These are phyloP conservation scores for Panopea generosa DNA, from an alignment of 2,888 invertebrate species.

Conservation along the genomic window DNA sequence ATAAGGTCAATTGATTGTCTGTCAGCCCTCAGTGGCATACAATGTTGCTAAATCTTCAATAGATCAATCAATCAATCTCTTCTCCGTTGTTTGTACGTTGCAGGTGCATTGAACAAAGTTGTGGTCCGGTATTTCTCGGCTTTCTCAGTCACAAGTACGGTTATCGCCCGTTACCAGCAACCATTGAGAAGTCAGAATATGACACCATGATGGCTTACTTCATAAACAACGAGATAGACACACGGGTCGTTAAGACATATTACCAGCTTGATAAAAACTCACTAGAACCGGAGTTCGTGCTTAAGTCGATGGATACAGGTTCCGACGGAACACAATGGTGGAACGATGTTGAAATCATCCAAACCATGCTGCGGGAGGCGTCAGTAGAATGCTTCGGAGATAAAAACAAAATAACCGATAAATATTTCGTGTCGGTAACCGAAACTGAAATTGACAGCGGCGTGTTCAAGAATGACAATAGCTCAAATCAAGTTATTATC, in stretches of 20 bases:
- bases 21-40: no score
- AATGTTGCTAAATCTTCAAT: no score
- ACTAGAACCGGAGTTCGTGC: constrained; percentile 71
- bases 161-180: constrained; percentile 74
- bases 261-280: constrained; percentile 76
- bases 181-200: constrained; percentile 69
- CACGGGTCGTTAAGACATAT: constrained; percentile 69
- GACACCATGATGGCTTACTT: constrained; percentile 68
- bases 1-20: no score
- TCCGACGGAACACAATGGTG: constrained; percentile 25
- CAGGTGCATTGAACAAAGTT: constrained; percentile 62
- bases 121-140: constrained; percentile 54
- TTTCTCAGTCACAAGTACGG: constrained; percentile 82
- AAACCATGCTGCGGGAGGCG: constrained; percentile 25
- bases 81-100: no score
- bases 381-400: constrained; percentile 33
- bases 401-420: constrained; percentile 20
- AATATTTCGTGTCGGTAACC: constrained; percentile 41
- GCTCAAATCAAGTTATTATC: background rate
- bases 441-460: constrained; percentile 36
- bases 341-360: constrained; percentile 14
- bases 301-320: constrained; percentile 57
- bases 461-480: constrained; percentile 19
- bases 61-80: constrained; percentile 1
- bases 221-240: constrained; percentile 50